phyloP scores from a whole-genome alignment of 2,888 invertebrate species.

The Apodemia hepburni region DNA sequence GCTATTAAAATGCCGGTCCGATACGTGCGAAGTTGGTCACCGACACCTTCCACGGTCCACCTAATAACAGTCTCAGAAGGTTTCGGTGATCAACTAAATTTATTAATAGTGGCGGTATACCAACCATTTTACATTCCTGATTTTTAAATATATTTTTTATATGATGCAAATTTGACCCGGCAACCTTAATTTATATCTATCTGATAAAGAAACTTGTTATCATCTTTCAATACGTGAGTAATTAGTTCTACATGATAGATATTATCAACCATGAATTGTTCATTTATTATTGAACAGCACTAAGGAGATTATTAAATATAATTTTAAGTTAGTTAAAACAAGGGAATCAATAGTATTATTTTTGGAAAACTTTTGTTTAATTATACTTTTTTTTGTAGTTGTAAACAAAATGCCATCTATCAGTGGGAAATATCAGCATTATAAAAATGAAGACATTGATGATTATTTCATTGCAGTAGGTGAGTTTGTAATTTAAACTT shows the following conservation, averaged over 20 bases:
- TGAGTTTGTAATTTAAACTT: slow-evolving; percentile 43
- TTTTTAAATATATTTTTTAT: no score
- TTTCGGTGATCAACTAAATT: no score
- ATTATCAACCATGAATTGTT: slow-evolving; percentile 10
- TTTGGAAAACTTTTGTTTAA: neutral
- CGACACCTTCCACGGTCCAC: no score
- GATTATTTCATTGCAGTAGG: slow-evolving; percentile 83
- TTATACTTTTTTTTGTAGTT: neutral
- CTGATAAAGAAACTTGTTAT: neutral
- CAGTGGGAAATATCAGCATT: slow-evolving; percentile 82
- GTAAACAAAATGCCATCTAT: slow-evolving; percentile 73
- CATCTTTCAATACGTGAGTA: neutral
- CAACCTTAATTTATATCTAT: neutral
- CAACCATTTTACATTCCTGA: no score
- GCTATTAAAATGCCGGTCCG: no score
- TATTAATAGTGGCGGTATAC: no score
- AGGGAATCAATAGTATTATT: neutral
- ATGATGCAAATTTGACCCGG: neutral
- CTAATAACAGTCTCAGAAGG: no score
- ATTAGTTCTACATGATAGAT: slow-evolving; percentile 2
- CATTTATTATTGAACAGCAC: neutral
- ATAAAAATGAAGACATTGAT: slow-evolving; percentile 83
- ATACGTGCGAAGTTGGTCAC: no score
- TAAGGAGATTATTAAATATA: neutral
- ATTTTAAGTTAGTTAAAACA: neutral